phyloP scores from a whole-genome alignment of 2,888 invertebrate species.

The Ptilodon capucinus region DNA sequence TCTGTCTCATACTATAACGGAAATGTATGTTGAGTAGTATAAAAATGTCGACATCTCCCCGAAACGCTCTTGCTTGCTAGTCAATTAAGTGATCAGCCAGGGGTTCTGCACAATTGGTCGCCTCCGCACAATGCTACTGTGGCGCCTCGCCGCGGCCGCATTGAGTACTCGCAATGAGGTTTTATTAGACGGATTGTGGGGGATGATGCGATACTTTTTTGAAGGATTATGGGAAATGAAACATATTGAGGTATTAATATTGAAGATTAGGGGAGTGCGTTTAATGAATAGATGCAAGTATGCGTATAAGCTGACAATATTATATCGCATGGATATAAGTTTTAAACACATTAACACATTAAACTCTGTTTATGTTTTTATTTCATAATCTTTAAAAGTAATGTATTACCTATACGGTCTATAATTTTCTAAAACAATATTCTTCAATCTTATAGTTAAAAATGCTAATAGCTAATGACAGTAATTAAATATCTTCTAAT shows the following conservation, averaged over 20 bases:
- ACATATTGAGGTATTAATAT: constrained; percentile 37
- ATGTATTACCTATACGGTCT: too few species aligned
- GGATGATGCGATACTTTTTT: constrained; percentile 57
- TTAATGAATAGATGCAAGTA: constrained; percentile 28
- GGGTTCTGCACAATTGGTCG: constrained; percentile 79
- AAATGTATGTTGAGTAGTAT: constrained; percentile 34
- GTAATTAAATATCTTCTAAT: too few species aligned
- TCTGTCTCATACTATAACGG: constrained; percentile 7
- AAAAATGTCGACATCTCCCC: constrained; percentile 37
- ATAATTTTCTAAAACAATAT: too few species aligned
- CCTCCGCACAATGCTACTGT: constrained; percentile 73
- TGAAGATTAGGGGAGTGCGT: constrained; percentile 19
- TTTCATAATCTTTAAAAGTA: too few species aligned
- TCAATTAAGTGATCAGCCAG: constrained; percentile 81
- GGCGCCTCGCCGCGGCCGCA: constrained; percentile 52
- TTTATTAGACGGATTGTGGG: constrained; percentile 68
- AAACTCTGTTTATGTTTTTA: too few species aligned
- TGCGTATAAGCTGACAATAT: constrained; percentile 2
- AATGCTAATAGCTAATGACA: too few species aligned
- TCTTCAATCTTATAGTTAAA: too few species aligned
- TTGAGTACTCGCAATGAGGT: constrained; percentile 53
- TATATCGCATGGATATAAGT: too few species aligned
- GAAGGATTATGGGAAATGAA: constrained; percentile 44
- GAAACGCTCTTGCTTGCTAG: constrained; percentile 70
- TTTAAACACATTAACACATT: too few species aligned